These are phyloP conservation scores for Apis florea DNA, from an alignment of 1,140 invertebrate genomes.

Conservation along the genomic window DNA sequence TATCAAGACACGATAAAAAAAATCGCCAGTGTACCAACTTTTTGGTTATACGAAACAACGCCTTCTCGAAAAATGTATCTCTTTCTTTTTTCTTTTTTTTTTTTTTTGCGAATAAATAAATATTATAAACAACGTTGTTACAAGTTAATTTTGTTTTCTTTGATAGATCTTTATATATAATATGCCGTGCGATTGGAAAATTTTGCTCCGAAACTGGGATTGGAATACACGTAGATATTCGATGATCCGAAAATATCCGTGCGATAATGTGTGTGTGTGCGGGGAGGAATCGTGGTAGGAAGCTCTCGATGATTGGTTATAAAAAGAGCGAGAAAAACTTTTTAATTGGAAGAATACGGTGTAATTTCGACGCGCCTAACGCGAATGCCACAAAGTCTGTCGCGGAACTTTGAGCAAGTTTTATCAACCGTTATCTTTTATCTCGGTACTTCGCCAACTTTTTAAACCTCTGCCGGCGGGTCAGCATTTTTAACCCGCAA, in stretches of 20 bases:
- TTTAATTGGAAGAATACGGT: constrained; percentile 49
- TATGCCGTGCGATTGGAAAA: too few species aligned
- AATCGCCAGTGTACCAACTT: too few species aligned
- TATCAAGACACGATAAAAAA: neutral
- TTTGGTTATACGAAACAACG: too few species aligned
- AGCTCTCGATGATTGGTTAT: constrained; percentile 25
- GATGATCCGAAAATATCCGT: neutral
- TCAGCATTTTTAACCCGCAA: constrained; percentile 77
- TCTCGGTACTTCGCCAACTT: constrained; percentile 70
- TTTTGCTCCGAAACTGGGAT: too few species aligned
- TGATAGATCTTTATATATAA: too few species aligned
- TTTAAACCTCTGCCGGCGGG: constrained; percentile 74
- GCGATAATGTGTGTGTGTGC: neutral
- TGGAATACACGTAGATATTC: too few species aligned
- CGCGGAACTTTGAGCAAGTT: constrained; percentile 65
- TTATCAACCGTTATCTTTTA: constrained; percentile 70
- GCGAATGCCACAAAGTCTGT: constrained; percentile 39
- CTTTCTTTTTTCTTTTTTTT: too few species aligned
- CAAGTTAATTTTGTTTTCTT: too few species aligned
- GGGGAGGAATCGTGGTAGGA: neutral
- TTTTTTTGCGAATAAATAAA: too few species aligned
- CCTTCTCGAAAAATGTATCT: too few species aligned
- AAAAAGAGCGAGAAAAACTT: constrained; percentile 42
- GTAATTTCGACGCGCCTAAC: constrained; percentile 35
- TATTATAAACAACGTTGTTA: too few species aligned